Evolutionary conservation across 2,113 vertebrate species (phyloP).

Genomic region (Heptranchias perlo): DNA sequence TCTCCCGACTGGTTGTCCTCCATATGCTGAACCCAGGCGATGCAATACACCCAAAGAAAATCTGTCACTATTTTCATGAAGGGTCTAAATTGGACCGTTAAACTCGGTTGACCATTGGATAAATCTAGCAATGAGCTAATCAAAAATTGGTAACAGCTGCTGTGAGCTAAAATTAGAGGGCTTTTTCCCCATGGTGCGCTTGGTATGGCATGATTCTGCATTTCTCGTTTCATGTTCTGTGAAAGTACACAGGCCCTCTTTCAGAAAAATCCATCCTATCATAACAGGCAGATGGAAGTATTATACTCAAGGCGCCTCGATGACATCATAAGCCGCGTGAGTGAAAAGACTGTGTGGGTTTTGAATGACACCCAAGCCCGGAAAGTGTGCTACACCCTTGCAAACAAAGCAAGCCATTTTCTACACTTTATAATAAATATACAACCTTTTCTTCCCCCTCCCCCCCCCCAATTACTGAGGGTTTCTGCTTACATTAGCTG

Average conservation of each 20-base stretch:
- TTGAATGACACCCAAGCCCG: background rate
- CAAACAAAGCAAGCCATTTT: background rate
- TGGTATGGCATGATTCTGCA: constrained; percentile 1
- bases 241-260: background rate
- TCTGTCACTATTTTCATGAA: background rate
- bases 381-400: background rate
- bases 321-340: background rate
- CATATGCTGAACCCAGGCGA: background rate
- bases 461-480: background rate
- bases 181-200: background rate
- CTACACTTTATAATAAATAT: background rate
- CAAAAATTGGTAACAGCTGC: constrained; percentile 12
- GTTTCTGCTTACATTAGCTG: background rate
- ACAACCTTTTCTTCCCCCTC: background rate
- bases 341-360: background rate
- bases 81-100: background rate
- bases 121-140: background rate
- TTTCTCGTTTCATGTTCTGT: background rate
- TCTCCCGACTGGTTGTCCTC: background rate
- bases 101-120: background rate
- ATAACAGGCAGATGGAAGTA: background rate
- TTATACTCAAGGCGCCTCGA: background rate
- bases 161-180: background rate
- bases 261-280: background rate
- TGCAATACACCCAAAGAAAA: background rate